These are phyloP conservation scores for Lasiurus borealis DNA, from an alignment of 2,113 vertebrate genomes.

Conservation along the genomic window DNA sequence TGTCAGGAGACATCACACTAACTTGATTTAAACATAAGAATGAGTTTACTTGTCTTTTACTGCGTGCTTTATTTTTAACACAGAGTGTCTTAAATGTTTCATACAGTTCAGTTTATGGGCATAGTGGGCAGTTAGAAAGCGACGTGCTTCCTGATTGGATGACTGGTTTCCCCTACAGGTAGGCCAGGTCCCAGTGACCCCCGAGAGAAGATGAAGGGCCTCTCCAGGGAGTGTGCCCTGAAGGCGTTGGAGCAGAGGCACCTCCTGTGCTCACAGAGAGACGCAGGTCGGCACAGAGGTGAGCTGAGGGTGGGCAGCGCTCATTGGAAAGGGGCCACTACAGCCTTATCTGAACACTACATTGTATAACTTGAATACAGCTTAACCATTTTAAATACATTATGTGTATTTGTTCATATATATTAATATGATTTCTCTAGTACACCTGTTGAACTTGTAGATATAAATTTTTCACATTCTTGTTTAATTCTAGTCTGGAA, in stretches of 20 bases:
- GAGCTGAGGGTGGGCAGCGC: not conserved
- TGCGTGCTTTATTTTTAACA: not conserved
- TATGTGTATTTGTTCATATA: not conserved
- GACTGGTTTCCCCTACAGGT: constrained; percentile 85
- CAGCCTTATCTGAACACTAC: not conserved
- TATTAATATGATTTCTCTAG: not conserved
- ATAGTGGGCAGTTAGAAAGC: constrained; percentile 14
- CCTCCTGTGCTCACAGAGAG: constrained; percentile 86
- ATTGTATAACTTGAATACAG: not conserved
- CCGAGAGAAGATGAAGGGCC: constrained; percentile 90
- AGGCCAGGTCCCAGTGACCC: constrained; percentile 88
- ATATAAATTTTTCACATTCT: not conserved
- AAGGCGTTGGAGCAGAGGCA: constrained; percentile 89
- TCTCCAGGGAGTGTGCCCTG: constrained; percentile 94
- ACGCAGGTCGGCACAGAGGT: constrained; percentile 90
- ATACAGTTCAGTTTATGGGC: not conserved
- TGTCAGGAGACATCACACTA: not conserved
- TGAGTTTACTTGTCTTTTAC: not conserved
- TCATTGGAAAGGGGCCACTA: not conserved
- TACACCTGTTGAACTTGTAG: not conserved
- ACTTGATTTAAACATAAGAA: constrained; percentile 16
- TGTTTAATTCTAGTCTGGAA: not conserved
- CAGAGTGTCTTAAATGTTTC: not conserved
- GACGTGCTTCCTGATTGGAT: not conserved
- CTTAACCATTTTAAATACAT: not conserved